Base-by-base conservation (phyloP, 2,113 vertebrate genomes). In the Suricata suricatta region DNA sequence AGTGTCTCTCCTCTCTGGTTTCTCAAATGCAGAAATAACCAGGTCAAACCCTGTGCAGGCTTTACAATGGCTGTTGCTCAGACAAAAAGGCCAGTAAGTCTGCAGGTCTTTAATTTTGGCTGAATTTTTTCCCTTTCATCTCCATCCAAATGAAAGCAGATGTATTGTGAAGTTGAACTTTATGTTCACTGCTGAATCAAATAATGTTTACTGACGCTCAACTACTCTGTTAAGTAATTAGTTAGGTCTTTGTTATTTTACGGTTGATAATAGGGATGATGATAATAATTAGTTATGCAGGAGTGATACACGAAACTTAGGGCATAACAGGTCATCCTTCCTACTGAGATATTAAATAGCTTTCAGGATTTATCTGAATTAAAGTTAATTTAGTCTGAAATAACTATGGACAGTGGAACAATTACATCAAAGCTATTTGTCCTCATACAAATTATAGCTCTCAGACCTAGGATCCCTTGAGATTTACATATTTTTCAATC, bases 191-290 rank as follows among this genome's bases (percentile, higher is more conserved):
- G 57, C 15, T 81, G 92, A 89, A 93, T 76, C 93, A 85, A 90
- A 89, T 79, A 90, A 92, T 95, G 52, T 92, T 96, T 87, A 63
- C 82, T 52, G 74, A 64, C 9, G 27, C 29, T 88, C 19, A 15
- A 17, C 63, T 13, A n/a, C n/a, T 91, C 81, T 93, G 83, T 95
- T 93, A 96, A 95, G 5, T 88, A 94, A 98, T 96, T 94, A 94
- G 47, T n/a, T 91, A 87, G 23, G n/a, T 50, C 64, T 93, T 96
- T 35, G 89, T 93, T 35, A 79, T 95, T 95, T 72, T 66, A 23
- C 63, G 81, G 47, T 89, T 94, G 57, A 96, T 77, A 95, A 96
- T 86, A 91, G 82, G 21, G 47, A 54, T 13, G 69, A 76, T 93
- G 77, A 95, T 69, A 87, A 71, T 80, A 83, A 96, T 92, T 94